These are phyloP conservation scores for Poecilia velifera DNA, from an alignment of 2,797 vertebrate species.

Conservation along the genomic window DNA sequence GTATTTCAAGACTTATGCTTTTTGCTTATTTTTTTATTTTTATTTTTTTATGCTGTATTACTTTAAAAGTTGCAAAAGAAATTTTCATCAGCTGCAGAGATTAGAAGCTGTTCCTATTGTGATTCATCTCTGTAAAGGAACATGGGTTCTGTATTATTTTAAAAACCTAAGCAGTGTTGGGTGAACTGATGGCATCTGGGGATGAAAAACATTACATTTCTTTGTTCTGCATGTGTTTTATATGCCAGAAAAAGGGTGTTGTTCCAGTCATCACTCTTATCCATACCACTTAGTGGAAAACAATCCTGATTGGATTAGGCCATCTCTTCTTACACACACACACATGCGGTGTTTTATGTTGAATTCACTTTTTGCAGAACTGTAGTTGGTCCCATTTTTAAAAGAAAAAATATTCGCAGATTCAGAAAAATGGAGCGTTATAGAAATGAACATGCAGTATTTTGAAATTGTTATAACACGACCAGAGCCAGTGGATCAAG, in stretches of 20 bases:
- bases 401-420: constrained; percentile 10
- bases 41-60: constrained; percentile 49
- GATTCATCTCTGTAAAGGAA: constrained; percentile 44
- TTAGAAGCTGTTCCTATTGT: constrained; percentile 24
- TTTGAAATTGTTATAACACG: constrained; percentile 49
- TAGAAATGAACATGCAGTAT: constrained; percentile 49
- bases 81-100: constrained; percentile 34
- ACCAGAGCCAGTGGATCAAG: constrained; percentile 54
- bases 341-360: constrained; percentile 36
- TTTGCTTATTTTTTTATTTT: constrained; percentile 59
- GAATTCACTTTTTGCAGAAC: constrained; percentile 57
- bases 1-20: constrained; percentile 57
- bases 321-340: constrained; percentile 35
- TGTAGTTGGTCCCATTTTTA: constrained; percentile 36
- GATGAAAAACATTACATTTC: constrained; percentile 25
- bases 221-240: constrained; percentile 58
- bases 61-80: constrained; percentile 63
- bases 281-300: background rate
- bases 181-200: constrained; percentile 38
- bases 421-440: constrained; percentile 42
- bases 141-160: constrained; percentile 36
- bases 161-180: constrained; percentile 22
- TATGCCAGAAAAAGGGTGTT: constrained; percentile 30
- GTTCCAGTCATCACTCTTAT: constrained; percentile 15
- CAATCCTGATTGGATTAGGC: constrained; percentile 27